Conservation (phyloP, 2,113 vertebrate genomes). For the Galbula dea region DNA sequence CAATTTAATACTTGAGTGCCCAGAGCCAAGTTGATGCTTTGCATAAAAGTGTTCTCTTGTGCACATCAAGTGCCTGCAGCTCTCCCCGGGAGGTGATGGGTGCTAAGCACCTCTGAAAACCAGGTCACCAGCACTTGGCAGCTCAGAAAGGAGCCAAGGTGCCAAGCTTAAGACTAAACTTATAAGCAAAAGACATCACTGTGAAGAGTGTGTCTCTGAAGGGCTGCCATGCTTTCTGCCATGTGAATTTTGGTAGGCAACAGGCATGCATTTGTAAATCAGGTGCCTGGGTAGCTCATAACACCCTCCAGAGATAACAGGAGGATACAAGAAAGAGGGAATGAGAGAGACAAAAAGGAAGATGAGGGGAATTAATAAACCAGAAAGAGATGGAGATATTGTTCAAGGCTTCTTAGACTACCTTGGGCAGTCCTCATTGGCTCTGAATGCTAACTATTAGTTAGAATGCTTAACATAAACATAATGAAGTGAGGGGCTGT, state of each 20-base stretch:
- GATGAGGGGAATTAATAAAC: not conserved
- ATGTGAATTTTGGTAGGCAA: not conserved
- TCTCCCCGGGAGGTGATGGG: not conserved
- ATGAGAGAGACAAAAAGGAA: not conserved
- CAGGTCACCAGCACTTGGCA: not conserved
- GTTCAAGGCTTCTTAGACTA: not conserved
- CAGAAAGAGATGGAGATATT: not conserved
- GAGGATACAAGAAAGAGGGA: not conserved
- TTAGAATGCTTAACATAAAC: conserved; percentile 1
- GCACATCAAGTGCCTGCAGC: not conserved
- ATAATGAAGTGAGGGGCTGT: not conserved
- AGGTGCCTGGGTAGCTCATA: not conserved
- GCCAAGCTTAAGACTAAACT: not conserved
- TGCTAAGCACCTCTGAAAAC: conserved; percentile 23
- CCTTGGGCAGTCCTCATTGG: not conserved
- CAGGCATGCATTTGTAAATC: not conserved
- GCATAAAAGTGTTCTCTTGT: conserved; percentile 44
- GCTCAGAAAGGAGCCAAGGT: not conserved
- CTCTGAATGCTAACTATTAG: not conserved
- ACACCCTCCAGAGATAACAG: not conserved
- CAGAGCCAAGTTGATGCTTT: conserved; percentile 8
- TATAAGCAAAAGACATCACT: not conserved
- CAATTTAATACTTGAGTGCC: conserved; percentile 52
- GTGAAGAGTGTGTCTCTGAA: not conserved
- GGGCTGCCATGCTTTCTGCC: not conserved